Evolutionary conservation across 2,113 vertebrate species (phyloP).

Genomic region (Nothocercus nigrocapillus): DNA sequence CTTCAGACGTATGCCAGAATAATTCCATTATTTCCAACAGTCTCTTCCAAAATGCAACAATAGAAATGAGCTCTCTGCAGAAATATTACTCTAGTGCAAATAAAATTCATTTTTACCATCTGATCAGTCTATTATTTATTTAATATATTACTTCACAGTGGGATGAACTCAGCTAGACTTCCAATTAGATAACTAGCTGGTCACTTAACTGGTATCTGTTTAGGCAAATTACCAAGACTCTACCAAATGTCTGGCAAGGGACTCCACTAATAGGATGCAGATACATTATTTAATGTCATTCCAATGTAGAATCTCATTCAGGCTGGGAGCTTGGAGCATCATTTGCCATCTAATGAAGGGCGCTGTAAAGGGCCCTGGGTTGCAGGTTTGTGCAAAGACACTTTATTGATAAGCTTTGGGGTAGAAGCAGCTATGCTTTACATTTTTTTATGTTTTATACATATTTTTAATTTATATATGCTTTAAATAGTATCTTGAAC

Average conservation of each 20-base stretch:
- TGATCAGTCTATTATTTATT: neutral
- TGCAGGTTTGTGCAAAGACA: neutral
- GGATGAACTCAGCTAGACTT: neutral
- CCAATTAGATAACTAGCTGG: neutral
- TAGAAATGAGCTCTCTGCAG: neutral
- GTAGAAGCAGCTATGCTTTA: neutral
- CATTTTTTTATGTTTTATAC: neutral
- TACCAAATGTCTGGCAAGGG: neutral
- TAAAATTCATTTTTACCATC: neutral
- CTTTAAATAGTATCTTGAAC: neutral
- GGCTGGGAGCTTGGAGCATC: neutral
- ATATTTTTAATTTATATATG: neutral
- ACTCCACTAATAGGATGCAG: neutral
- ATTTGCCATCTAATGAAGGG: neutral
- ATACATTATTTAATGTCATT: neutral
- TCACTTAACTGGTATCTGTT: neutral
- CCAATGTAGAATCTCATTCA: neutral
- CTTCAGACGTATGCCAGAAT: neutral
- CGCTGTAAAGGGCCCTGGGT: neutral
- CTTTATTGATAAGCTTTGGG: neutral
- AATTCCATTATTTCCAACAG: neutral
- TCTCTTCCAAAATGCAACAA: neutral
- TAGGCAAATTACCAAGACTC: neutral
- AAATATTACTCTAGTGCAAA: neutral
- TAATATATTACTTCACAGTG: neutral